Evolutionary conservation across 2,113 vertebrate genomes (phyloP).

Genomic region (Psammodynastes pulverulentus): DNA sequence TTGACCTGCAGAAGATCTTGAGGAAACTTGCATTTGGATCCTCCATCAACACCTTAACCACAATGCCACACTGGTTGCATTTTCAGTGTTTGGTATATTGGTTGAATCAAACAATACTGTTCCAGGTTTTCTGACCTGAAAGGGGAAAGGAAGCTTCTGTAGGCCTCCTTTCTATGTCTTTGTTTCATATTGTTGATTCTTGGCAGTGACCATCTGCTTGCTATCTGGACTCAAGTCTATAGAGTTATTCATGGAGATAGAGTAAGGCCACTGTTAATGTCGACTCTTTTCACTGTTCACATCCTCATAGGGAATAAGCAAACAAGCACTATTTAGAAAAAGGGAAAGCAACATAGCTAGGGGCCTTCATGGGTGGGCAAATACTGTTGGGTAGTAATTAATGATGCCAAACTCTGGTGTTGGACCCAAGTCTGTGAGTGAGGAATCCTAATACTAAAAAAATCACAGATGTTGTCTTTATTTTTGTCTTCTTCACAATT

Average conservation of each 20-base stretch:
- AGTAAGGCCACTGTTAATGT: neutral
- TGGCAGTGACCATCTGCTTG: neutral
- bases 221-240: neutral
- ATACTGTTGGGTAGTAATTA: neutral
- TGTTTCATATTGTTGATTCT: neutral
- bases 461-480: neutral
- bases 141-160: neutral
- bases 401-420: neutral
- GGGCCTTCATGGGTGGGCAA: neutral
- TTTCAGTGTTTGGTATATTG: neutral
- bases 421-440: no score
- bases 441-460: neutral
- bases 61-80: neutral
- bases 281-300: neutral
- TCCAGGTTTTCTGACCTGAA: neutral
- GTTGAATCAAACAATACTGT: neutral
- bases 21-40: neutral
- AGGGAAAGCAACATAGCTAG: neutral
- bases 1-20: neutral
- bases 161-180: neutral
- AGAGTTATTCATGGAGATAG: neutral
- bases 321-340: neutral
- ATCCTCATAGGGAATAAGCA: neutral
- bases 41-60: neutral
- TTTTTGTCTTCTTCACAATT: neutral